Percentiles rank a stretch among this genome's conserved stretches.
Evolutionary conservation across 2,797 vertebrate genomes (phyloP).

Genomic region (Gephyroberyx darwinii): DNA sequence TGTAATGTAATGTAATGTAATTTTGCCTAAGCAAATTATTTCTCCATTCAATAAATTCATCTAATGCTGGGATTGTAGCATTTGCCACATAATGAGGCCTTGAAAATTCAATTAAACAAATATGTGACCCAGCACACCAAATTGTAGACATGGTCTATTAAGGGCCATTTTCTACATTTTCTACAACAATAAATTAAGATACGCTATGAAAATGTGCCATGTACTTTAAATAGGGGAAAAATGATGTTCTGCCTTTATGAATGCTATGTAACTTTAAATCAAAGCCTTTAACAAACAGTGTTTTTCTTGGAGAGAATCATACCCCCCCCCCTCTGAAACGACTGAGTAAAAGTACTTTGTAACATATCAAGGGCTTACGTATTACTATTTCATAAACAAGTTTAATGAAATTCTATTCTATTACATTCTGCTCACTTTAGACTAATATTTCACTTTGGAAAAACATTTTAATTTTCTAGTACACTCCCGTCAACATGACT

Average conservation of each 20-base stretch:
- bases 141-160: slow-evolving; percentile 1
- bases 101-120: not conserved
- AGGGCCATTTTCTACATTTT: slow-evolving; percentile 4
- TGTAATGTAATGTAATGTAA: no score
- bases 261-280: slow-evolving; percentile 26
- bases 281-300: slow-evolving; percentile 26
- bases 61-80: no score
- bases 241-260: slow-evolving; percentile 7
- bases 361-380: not conserved
- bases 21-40: no score
- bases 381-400: slow-evolving; percentile 16
- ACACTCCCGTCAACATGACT: not conserved
- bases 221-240: slow-evolving; percentile 12
- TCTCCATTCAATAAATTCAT: no score
- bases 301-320: not conserved
- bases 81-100: not conserved
- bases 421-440: slow-evolving; percentile 4
- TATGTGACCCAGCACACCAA: not conserved
- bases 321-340: no score
- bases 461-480: not conserved
- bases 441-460: slow-evolving; percentile 7
- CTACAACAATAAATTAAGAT: slow-evolving; percentile 15
- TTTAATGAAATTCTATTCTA: slow-evolving; percentile 14
- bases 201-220: not conserved
- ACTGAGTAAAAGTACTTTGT: not conserved